Evolutionary conservation across 2,888 invertebrate species (phyloP).

Genomic region (Diadegma fenestrale): DNA sequence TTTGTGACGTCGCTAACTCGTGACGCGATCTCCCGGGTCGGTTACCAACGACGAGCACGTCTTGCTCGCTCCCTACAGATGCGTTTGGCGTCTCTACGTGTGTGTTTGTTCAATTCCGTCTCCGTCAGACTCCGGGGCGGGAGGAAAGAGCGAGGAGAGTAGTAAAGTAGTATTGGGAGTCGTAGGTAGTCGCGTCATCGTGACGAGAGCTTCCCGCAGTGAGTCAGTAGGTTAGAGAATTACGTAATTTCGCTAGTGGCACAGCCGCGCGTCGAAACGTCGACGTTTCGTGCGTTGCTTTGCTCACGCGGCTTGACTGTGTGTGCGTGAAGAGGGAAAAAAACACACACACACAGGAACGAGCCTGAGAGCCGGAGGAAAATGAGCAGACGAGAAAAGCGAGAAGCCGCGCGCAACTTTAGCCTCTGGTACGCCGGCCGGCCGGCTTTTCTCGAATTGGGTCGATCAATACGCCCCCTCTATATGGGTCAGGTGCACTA

Average conservation of each 20-base stretch:
- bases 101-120: not conserved
- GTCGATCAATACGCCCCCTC: conserved; percentile 82
- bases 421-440: conserved; percentile 20
- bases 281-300: conserved; percentile 4
- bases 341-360: too few species aligned
- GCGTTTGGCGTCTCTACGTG: not conserved
- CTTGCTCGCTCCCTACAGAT: not conserved
- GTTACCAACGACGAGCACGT: too few species aligned
- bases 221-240: conserved; percentile 79
- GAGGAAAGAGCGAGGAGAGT: not conserved
- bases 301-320: not conserved
- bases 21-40: not conserved
- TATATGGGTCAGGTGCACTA: conserved; percentile 84
- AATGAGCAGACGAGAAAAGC: conserved; percentile 16
- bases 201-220: conserved; percentile 68
- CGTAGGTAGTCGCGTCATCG: conserved; percentile 59
- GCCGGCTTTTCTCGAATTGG: conserved; percentile 79
- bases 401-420: conserved; percentile 39
- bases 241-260: conserved; percentile 77
- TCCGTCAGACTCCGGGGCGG: not conserved
- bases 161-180: conserved; percentile 42
- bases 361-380: conserved; percentile 25
- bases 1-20: not conserved
- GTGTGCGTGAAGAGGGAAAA: conserved; percentile 11
- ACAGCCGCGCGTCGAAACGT: conserved; percentile 52